Evolutionary conservation across 2,113 vertebrate genomes (phyloP).

Genomic region (Oryctolagus cuniculus): mOryCun1.1 NC_091432.1:163784001-163784500

Average conservation of each 20-base stretch:
- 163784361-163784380: neutral
- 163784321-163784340: neutral
- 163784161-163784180: neutral
- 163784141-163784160: neutral
- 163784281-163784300: neutral
- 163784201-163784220: neutral
- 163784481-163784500: neutral
- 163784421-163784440: neutral
- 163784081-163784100: neutral
- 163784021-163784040: neutral
- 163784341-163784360: neutral
- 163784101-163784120: neutral
- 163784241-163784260: neutral
- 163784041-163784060: neutral
- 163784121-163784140: neutral
- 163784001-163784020: neutral
- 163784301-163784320: neutral
- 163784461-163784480: neutral
- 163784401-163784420: neutral
- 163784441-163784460: neutral
- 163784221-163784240: neutral
- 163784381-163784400: neutral
- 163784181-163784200: neutral
- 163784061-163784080: neutral
- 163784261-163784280: neutral